Evolutionary conservation across 2,113 vertebrate genomes (phyloP), one percentile per base, ranked within the genome.

Genomic region (Anguilla japonica): DNA sequence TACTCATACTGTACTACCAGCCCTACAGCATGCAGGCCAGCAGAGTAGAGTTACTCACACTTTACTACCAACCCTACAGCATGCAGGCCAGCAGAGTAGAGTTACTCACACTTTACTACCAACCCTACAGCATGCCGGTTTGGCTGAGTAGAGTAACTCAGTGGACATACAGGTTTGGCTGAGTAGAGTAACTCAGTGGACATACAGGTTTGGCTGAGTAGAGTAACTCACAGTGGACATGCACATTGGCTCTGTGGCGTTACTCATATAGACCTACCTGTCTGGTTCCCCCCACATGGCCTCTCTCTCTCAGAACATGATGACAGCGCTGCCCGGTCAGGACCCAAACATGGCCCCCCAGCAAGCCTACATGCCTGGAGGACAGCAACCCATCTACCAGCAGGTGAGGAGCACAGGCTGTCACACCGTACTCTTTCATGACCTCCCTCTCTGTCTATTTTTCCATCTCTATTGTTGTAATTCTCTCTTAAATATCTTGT

Each of bases 321-420:
- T 99, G 93, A 94, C 95, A 0, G 92, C 96, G 39, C 95, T 98
- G 89, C 98, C 98, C 0, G 95, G 97, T 83, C 98, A 98, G 93
- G 98, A 99, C 1, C 93, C 97, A 0, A 91, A 97, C 5, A 93
- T 98, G 94, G 95, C 98, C 15, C 94, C 96, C 0, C 95, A 94
- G 82, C 95, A 95, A 88, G 91, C 88, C 26, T 96, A 96, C 93
- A 94, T 96, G 92, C 91, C 95, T 0, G 97, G 97, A 79, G 97
- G 97, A 79, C 98, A 99, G 89, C 98, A 97, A 92, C 96, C 97
- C 22, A 94, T 98, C 94, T 99, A 99, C 92, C 98, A 98, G 85
- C 98, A 97, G 97, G 98, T 98, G 89, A 93, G 96, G 26, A 22
- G 60, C 1, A 26, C 22, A 67, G 18, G 18, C 60, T 67, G 18